These are phyloP conservation scores for Sebastes elongatus DNA, from an alignment of 2,797 vertebrate genomes.

Conservation along the genomic window DNA sequence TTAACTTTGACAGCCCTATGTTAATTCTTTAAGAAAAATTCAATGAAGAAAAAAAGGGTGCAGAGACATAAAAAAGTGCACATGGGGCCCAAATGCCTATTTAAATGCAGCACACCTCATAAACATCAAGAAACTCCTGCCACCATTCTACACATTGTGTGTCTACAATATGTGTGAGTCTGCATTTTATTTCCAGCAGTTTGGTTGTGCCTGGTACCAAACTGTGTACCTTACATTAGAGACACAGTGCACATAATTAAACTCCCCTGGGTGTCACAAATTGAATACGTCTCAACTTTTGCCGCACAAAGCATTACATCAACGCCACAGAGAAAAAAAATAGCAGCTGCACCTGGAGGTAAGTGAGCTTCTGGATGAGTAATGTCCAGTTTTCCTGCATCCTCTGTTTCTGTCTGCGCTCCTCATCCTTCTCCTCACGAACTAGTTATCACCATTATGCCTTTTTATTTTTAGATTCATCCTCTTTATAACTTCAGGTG, in stretches of 20 bases:
- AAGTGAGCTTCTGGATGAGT: background rate
- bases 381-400: background rate
- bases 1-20: no score
- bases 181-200: no score
- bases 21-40: no score
- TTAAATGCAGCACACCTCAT: no score
- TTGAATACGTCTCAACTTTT: background rate
- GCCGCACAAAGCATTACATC: background rate
- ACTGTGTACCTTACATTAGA: background rate
- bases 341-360: background rate
- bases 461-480: background rate
- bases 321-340: background rate
- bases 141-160: no score
- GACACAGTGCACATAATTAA: background rate
- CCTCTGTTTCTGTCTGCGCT: background rate
- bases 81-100: no score
- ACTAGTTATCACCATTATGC: background rate
- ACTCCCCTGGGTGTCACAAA: background rate
- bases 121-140: no score
- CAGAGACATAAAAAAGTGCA: no score
- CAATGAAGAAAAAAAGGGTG: no score
- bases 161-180: no score
- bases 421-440: background rate
- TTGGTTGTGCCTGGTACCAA: background rate
- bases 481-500: background rate